A percentile compares a stretch with the other conserved stretches of the same genome.
Conservation (phyloP, 2,113 vertebrate species). For the Macquaria australasica region DNA sequence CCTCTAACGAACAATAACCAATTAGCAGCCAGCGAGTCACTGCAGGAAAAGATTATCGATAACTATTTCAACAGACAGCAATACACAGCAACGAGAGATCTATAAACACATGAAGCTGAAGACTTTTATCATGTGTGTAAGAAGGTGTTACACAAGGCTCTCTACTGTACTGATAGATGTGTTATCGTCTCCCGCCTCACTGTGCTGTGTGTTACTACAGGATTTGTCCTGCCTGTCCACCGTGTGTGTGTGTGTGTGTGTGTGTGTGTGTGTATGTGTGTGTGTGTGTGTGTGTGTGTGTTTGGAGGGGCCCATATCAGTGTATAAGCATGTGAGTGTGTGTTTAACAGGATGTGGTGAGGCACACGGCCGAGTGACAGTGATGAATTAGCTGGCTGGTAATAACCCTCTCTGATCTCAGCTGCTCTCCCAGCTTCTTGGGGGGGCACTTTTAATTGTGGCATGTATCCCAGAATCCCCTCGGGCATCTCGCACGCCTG, state of each 20-base stretch:
- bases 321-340: constrained; percentile 13
- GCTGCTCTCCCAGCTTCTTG: constrained; percentile 68
- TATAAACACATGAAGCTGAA: constrained; percentile 1
- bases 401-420: constrained; percentile 80
- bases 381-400: constrained; percentile 82
- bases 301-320: constrained; percentile 14
- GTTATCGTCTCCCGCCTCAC: constrained; percentile 6
- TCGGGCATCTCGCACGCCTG: constrained; percentile 49
- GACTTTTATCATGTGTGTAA: background rate
- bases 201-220: constrained; percentile 1
- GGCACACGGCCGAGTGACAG: constrained; percentile 63
- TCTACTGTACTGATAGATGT: constrained; percentile 22
- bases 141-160: constrained; percentile 20
- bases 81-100: constrained; percentile 10
- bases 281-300: constrained; percentile 14
- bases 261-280: constrained; percentile 17
- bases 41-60: background rate
- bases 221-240: constrained; percentile 43
- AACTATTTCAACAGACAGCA: constrained; percentile 7
- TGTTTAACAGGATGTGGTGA: constrained; percentile 58
- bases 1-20: constrained; percentile 19
- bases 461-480: constrained; percentile 74
- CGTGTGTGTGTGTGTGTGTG: constrained; percentile 1
- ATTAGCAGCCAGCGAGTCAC: constrained; percentile 18
- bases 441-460: constrained; percentile 82